phyloP scores from a whole-genome alignment of 1,140 invertebrate species.

The Lithobius niger region DNA sequence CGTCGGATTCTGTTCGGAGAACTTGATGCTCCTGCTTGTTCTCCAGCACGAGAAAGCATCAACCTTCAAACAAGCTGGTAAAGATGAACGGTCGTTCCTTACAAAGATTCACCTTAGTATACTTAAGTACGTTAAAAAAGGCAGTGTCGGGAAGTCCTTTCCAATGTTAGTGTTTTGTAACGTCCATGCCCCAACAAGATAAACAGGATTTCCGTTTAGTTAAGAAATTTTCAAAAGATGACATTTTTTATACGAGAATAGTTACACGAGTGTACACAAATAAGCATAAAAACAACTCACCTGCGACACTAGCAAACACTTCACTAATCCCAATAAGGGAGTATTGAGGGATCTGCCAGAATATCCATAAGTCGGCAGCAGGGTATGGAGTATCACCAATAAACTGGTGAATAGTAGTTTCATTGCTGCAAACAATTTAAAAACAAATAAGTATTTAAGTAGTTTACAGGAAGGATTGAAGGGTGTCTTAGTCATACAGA shows the following conservation, averaged over 20 bases:
- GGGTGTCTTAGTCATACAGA: too few relatives aligned
- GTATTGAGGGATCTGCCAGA: constrained; percentile 42
- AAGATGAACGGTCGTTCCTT: too few relatives aligned
- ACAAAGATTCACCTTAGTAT: neutral
- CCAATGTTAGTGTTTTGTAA: too few relatives aligned
- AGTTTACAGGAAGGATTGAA: neutral
- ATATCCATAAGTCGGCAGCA: constrained; percentile 36
- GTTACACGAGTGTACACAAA: neutral
- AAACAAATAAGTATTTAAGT: neutral
- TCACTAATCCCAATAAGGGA: constrained; percentile 40
- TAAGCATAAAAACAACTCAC: constrained; percentile 16
- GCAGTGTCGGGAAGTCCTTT: neutral
- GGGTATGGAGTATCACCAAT: constrained; percentile 32
- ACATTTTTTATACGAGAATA: too few relatives aligned
- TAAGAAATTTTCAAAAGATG: too few relatives aligned
- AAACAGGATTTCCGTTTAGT: too few relatives aligned
- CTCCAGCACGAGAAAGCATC: neutral
- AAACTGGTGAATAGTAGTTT: constrained; percentile 20
- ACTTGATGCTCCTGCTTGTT: neutral
- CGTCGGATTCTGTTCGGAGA: too few relatives aligned
- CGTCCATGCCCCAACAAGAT: too few relatives aligned
- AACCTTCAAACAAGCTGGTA: neutral
- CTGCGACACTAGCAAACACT: constrained; percentile 35
- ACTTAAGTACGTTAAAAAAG: too few relatives aligned
- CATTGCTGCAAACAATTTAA: constrained; percentile 19